Evolutionary conservation across 2,113 vertebrate genomes (phyloP).

Genomic region (Coturnix japonica): DNA sequence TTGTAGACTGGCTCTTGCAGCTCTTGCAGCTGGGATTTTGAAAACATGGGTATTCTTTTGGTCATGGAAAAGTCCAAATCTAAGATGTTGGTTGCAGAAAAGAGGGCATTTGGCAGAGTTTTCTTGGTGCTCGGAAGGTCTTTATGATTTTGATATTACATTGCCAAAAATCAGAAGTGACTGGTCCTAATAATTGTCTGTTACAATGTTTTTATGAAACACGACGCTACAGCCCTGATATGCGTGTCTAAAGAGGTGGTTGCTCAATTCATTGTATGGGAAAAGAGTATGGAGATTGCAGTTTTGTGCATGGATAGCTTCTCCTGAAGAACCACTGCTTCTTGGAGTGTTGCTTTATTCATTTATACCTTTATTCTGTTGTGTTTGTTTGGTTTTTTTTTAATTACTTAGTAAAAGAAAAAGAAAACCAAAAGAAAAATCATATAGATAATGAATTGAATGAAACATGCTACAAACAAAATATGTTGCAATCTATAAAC

Average conservation of each 20-base stretch:
- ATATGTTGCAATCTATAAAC: background rate
- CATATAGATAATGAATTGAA: background rate
- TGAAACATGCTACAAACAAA: background rate
- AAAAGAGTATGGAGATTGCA: background rate
- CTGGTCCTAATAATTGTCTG: accelerated
- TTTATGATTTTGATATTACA: background rate
- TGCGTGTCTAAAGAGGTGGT: accelerated
- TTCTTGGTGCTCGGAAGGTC: background rate
- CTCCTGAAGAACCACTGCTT: background rate
- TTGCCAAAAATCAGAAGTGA: background rate
- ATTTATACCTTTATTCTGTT: background rate
- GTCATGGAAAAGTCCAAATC: background rate
- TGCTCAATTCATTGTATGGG: background rate
- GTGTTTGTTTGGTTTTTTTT: too few species aligned
- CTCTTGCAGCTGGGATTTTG: background rate
- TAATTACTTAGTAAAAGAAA: background rate
- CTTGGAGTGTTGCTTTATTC: background rate
- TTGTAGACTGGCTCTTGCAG: background rate
- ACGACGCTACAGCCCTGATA: background rate
- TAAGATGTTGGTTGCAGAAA: background rate
- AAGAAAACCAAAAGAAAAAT: background rate
- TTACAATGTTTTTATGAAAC: background rate
- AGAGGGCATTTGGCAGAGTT: background rate
- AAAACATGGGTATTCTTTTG: accelerated
- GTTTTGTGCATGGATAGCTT: background rate